Evolutionary conservation across 2,888 invertebrate species (phyloP), one percentile per base, ranked within the genome.

Genomic region (Xanthia togata): DNA sequence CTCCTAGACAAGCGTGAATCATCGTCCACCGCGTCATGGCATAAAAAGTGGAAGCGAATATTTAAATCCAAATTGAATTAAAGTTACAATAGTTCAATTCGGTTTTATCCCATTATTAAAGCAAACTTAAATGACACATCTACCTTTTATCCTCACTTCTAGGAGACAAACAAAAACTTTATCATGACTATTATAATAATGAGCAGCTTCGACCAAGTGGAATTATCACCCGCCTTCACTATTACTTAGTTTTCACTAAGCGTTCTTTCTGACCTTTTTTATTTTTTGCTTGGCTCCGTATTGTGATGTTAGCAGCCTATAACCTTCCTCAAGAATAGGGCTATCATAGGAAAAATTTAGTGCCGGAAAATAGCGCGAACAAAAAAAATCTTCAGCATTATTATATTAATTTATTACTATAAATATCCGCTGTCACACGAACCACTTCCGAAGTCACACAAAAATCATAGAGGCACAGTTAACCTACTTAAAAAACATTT

Each of bases 401-500:
- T 12, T 4, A 53, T 9, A 47, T n/a, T n/a, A n/a, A n/a, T 53
- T 53, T 38, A 50, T 53, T 53, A n/a, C 11, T 55, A 20, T n/a
- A 11, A 11, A 55, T 55, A n/a, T n/a, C 55, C 55, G 55, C 57
- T 57, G 5, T 12, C 57, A 57, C 14, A 57, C 35, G 9, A 63
- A 68, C 89, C 82, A 23, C 53, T 55, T 3, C 80, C 64, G 3
- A 41, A 69, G 63, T 62, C 82, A 83, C 81, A 78, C 85, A 72
- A 87, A 85, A 88, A 86, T 86, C 87, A 74, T 89, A 88, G 87
- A 86, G 76, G 82, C 70, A 82, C 72, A 72, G 89, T 91, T 91
- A 91, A 91, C 92, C 92, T 84, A 91, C 82, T 84, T 91, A 63
- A 63, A 73, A 70, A 35, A 82, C 80, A 78, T 87, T 91, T 91